A percentile compares a stretch with the other conserved stretches of the same genome.
phyloP scores from a whole-genome alignment of 2,113 vertebrate genomes.

The Brienomyrus brachyistius region DNA sequence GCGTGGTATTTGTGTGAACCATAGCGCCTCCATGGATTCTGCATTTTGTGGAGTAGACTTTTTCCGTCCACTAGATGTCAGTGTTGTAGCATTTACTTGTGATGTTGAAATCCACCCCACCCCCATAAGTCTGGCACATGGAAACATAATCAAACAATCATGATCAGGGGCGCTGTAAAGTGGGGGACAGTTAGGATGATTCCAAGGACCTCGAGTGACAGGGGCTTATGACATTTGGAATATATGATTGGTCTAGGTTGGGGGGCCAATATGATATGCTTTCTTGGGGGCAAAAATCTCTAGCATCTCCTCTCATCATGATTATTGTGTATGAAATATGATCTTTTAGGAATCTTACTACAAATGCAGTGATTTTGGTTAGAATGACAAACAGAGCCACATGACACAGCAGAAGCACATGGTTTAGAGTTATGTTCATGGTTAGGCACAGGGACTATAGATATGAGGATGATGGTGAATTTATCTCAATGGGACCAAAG shows the following conservation, averaged over 20 bases:
- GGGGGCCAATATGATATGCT: too few species aligned
- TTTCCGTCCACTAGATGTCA: slow-evolving; percentile 1
- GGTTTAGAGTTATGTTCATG: too few species aligned
- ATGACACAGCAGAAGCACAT: not conserved
- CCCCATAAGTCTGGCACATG: not conserved
- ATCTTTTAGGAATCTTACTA: not conserved
- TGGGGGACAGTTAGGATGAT: too few species aligned
- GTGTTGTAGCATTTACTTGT: not conserved
- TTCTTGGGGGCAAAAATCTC: too few species aligned
- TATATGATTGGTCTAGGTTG: too few species aligned
- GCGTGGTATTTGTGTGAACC: not conserved
- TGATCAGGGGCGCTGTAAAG: too few species aligned
- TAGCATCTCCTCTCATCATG: too few species aligned
- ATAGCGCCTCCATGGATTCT: not conserved
- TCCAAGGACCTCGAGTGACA: too few species aligned
- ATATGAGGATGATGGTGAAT: not conserved
- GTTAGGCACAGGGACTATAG: not conserved
- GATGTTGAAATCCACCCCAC: not conserved
- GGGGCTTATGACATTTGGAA: too few species aligned
- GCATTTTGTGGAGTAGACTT: not conserved
- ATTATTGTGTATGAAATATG: not conserved
- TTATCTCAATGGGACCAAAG: not conserved
- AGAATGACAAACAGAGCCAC: not conserved
- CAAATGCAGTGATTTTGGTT: not conserved
- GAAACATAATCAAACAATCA: not conserved